Evolutionary conservation across 2,888 invertebrate species (phyloP).

Genomic region (Andricus curvator): DNA sequence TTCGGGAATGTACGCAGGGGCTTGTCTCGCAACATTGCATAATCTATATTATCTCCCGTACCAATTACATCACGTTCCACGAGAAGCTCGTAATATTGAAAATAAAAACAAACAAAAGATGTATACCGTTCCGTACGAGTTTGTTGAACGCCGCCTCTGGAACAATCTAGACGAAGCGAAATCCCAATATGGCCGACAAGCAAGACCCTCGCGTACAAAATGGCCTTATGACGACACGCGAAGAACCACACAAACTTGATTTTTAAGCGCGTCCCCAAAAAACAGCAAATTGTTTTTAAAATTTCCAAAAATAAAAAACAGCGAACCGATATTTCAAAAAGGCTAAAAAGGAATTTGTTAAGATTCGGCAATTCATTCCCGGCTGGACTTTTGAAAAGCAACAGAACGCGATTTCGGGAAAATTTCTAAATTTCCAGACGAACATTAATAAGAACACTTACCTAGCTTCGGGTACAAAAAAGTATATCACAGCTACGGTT

Average conservation of each 20-base stretch:
- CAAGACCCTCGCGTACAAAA: slow-evolving; percentile 73
- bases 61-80: slow-evolving; percentile 63
- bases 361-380: not conserved
- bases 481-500: slow-evolving; percentile 69
- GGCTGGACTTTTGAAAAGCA: not conserved
- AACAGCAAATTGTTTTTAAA: not conserved
- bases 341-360: not conserved
- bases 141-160: slow-evolving; percentile 56
- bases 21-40: slow-evolving; percentile 63
- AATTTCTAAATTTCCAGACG: not conserved
- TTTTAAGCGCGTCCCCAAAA: not conserved
- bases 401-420: not conserved
- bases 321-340: not conserved
- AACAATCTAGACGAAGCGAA: slow-evolving; percentile 67
- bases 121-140: slow-evolving; percentile 32
- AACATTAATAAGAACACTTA: slow-evolving; percentile 54
- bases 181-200: slow-evolving; percentile 74
- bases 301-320: not conserved
- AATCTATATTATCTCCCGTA: slow-evolving; percentile 70
- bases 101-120: slow-evolving; percentile 64
- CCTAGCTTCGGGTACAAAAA: slow-evolving; percentile 57
- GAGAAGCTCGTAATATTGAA: slow-evolving; percentile 53
- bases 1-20: not conserved
- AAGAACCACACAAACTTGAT: not conserved
- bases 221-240: slow-evolving; percentile 61